These are phyloP conservation scores for Eupithecia subfuscata DNA, from an alignment of 2,888 invertebrate genomes.

Conservation along the genomic window DNA sequence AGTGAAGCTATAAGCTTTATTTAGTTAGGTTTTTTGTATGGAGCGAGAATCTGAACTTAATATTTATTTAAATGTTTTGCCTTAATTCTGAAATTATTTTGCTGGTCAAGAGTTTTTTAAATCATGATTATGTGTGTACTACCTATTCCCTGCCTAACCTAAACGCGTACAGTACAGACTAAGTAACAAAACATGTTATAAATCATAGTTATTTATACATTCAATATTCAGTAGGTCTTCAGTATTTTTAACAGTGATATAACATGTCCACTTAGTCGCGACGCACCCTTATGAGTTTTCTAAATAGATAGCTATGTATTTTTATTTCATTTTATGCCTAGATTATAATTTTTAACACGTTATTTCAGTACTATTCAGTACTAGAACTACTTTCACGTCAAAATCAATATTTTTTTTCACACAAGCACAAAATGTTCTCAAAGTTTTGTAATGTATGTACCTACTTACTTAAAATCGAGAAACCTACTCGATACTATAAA, in stretches of 20 bases:
- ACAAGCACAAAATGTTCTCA: background rate
- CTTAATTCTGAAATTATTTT: background rate
- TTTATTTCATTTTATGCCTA: background rate
- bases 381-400: background rate
- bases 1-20: constrained; percentile 27
- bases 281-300: background rate
- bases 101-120: background rate
- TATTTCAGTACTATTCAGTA: no score
- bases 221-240: no score
- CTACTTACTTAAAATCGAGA: background rate
- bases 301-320: background rate
- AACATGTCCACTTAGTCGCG: no score
- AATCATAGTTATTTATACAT: no score
- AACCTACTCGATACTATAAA: background rate
- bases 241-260: no score
- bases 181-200: no score
- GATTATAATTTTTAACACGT: background rate
- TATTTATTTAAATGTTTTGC: background rate
- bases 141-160: no score
- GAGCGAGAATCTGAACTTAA: constrained; percentile 2
- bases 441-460: background rate
- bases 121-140: background rate
- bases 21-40: constrained; percentile 29
- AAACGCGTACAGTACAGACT: no score
- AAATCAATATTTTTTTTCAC: background rate